These are phyloP conservation scores for Lepus oiostolus DNA, from an alignment of 2,797 vertebrate species.

Conservation along the genomic window DNA sequence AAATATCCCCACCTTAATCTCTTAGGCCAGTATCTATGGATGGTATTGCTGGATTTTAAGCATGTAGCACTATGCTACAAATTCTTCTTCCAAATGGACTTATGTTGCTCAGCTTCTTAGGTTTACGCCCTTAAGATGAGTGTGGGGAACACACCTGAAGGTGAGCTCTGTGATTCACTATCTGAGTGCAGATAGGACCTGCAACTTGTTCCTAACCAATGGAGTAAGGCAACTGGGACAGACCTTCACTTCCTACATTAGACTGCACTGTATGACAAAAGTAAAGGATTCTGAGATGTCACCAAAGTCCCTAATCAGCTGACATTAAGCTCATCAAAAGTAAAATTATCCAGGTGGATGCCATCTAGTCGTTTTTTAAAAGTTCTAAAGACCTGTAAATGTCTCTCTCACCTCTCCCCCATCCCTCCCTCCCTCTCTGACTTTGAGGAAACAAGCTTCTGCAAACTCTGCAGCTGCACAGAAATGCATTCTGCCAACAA, in stretches of 20 bases:
- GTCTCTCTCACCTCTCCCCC: too few relatives aligned
- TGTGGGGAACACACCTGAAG: background rate
- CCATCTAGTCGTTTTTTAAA: background rate
- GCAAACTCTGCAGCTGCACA: background rate
- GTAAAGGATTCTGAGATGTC: background rate
- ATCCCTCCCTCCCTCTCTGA: background rate
- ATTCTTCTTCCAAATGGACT: background rate
- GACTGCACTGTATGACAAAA: background rate
- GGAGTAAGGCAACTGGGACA: too few relatives aligned
- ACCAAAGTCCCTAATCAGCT: background rate
- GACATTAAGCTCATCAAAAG: constrained; percentile 18
- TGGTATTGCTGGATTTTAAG: background rate
- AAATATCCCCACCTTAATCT: background rate
- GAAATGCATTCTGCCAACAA: background rate
- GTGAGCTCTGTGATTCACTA: background rate
- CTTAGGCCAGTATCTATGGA: background rate
- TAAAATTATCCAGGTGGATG: background rate
- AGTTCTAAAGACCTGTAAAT: background rate
- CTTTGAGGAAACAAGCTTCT: background rate
- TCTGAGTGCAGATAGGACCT: background rate
- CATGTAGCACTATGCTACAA: background rate
- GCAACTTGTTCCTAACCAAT: background rate
- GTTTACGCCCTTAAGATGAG: background rate
- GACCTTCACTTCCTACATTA: background rate
- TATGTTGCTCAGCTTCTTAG: constrained; percentile 1